A percentile compares a stretch with the other conserved stretches of the same genome.
phyloP scores from a whole-genome alignment of 2,888 invertebrate species.

The Xylota sylvarum region DNA sequence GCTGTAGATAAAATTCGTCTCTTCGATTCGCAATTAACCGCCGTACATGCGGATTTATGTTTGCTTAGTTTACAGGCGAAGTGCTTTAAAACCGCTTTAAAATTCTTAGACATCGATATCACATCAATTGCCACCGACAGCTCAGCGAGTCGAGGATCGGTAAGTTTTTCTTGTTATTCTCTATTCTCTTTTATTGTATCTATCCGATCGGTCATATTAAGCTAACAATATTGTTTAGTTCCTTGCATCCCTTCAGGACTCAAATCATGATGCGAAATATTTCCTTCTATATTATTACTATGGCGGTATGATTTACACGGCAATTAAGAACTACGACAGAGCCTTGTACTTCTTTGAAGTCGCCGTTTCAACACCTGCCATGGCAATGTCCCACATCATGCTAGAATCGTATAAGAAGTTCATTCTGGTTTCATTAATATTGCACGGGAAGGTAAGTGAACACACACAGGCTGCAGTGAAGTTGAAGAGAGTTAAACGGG shows the following conservation, averaged over 20 bases:
- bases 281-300: conserved; percentile 98
- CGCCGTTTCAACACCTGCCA: conserved; percentile 96
- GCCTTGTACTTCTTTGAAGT: conserved; percentile 98
- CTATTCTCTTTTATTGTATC: too few species aligned
- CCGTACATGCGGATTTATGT: conserved; percentile 97
- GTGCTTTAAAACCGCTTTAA: conserved; percentile 95
- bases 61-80: conserved; percentile 96
- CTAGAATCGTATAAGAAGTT: conserved; percentile 99
- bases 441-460: conserved; percentile 94
- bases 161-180: conserved; percentile 21
- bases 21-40: conserved; percentile 95
- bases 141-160: conserved; percentile 61
- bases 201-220: conserved; percentile 17
- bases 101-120: conserved; percentile 95
- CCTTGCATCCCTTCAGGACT: conserved; percentile 86
- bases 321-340: conserved; percentile 95
- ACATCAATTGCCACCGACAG: conserved; percentile 92
- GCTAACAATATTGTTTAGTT: conserved; percentile 40
- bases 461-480: too few species aligned
- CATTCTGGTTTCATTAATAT: conserved; percentile 94
- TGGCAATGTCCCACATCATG: conserved; percentile 98
- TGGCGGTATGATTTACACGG: conserved; percentile 98
- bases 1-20: conserved; percentile 95
- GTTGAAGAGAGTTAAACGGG: too few species aligned
- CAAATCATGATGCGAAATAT: conserved; percentile 87